Percentiles rank a stretch among this genome's conserved stretches.
Conservation (phyloP, 1,140 invertebrate species). For the Brachionus sp. region DNA sequence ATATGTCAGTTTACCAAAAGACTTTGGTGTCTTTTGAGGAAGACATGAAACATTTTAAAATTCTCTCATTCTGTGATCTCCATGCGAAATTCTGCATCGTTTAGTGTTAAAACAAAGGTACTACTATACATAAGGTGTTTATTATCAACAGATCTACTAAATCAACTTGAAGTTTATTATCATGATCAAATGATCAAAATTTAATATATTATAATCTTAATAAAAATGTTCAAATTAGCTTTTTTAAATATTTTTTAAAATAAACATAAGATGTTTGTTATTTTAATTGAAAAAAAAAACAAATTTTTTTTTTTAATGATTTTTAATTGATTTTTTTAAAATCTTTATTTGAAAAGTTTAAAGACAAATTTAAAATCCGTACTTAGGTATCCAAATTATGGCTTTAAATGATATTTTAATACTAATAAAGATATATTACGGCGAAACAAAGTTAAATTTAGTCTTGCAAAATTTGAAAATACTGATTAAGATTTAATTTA, state of each 20-base stretch:
- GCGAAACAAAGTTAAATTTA: not conserved
- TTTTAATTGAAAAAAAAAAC: not conserved
- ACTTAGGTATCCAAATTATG: not conserved
- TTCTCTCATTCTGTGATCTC: too few species aligned
- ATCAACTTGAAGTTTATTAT: too few species aligned
- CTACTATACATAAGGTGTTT: too few species aligned
- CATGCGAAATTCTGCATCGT: too few species aligned
- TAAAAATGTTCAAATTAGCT: not conserved
- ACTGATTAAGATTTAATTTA: not conserved
- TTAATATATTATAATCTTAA: not conserved
- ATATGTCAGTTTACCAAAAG: too few species aligned
- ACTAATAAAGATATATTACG: too few species aligned
- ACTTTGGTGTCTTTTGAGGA: too few species aligned
- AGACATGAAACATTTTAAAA: too few species aligned
- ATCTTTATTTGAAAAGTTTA: not conserved
- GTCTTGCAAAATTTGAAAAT: not conserved
- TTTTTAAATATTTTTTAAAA: not conserved
- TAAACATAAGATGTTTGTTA: not conserved
- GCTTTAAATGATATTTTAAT: not conserved
- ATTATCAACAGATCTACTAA: too few species aligned
- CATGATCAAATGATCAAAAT: too few species aligned
- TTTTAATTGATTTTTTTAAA: not conserved
- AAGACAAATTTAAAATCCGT: not conserved
- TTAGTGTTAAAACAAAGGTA: too few species aligned
- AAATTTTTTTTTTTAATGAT: not conserved